phyloP scores from a whole-genome alignment of 1,140 invertebrate genomes.

The Microplitis mediator region DNA sequence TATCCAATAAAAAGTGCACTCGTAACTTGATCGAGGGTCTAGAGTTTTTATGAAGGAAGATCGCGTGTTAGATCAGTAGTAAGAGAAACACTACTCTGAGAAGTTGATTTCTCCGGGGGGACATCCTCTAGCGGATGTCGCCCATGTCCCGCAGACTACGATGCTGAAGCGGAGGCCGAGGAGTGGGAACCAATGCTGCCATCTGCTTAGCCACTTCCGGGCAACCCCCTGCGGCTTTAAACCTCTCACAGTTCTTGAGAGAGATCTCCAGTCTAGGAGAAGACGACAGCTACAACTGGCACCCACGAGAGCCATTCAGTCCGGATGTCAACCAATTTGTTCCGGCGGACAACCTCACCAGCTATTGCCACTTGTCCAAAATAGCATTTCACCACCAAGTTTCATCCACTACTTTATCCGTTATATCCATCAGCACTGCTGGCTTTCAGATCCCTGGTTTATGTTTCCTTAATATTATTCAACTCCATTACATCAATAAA shows the following conservation, averaged over 20 bases:
- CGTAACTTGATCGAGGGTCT: background rate
- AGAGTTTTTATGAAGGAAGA: conserved; percentile 24
- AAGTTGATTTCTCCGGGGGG: conserved; percentile 53
- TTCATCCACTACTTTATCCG: background rate
- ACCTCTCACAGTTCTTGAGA: conserved; percentile 9
- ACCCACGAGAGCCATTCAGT: conserved; percentile 48
- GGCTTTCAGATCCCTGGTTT: no score
- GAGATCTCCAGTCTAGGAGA: conserved; percentile 4
- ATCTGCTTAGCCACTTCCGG: conserved; percentile 34
- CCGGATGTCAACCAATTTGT: conserved; percentile 54
- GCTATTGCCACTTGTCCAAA: background rate
- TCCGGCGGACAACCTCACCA: conserved; percentile 35
- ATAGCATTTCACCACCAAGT: background rate
- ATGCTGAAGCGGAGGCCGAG: conserved; percentile 8
- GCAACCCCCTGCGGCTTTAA: conserved; percentile 28
- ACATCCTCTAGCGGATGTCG: conserved; percentile 37
- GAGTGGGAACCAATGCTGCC: conserved; percentile 25
- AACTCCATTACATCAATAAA: no score
- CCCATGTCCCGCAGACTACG: conserved; percentile 19
- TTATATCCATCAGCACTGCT: no score
- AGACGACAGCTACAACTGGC: conserved; percentile 21
- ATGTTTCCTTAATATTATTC: no score
- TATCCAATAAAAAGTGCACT: no score
- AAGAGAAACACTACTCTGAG: conserved; percentile 14
- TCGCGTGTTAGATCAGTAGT: conserved; percentile 32